These are phyloP conservation scores for Rhinatrema bivittatum DNA, from an alignment of 2,797 vertebrate species.

Conservation along the genomic window DNA sequence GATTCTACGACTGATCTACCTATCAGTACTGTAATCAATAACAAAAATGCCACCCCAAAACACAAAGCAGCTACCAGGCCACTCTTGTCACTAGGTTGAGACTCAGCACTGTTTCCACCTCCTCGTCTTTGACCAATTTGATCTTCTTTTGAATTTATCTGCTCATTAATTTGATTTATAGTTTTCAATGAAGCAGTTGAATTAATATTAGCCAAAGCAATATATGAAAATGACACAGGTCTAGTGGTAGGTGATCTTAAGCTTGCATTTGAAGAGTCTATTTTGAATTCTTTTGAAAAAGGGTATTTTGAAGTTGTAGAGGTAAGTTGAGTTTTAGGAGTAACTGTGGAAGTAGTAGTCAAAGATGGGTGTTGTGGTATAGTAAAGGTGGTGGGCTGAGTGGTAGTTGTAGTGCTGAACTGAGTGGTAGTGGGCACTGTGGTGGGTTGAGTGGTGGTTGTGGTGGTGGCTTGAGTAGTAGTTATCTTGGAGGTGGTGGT, in stretches of 20 bases:
- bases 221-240: slow-evolving; percentile 9
- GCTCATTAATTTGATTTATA: background rate
- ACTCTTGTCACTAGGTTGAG: slow-evolving; percentile 53
- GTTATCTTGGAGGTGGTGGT: background rate
- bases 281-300: too few species aligned
- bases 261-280: rapidly evolving
- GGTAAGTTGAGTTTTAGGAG: too few species aligned
- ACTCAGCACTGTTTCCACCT: background rate
- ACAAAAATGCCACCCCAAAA: slow-evolving; percentile 68
- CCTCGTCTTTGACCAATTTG: background rate
- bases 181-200: rapidly evolving
- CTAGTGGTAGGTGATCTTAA: slow-evolving; percentile 1
- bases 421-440: background rate
- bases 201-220: background rate
- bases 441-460: background rate
- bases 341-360: too few species aligned
- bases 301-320: background rate
- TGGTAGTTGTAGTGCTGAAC: slow-evolving; percentile 17
- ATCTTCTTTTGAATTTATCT: background rate
- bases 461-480: background rate
- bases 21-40: slow-evolving; percentile 57
- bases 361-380: too few species aligned
- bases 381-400: background rate
- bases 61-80: slow-evolving; percentile 69
- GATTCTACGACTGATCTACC: slow-evolving; percentile 76